Base-by-base conservation (phyloP, 35 echinoderm and acorn worm genomes). In the Anneissia japonica region DNA sequence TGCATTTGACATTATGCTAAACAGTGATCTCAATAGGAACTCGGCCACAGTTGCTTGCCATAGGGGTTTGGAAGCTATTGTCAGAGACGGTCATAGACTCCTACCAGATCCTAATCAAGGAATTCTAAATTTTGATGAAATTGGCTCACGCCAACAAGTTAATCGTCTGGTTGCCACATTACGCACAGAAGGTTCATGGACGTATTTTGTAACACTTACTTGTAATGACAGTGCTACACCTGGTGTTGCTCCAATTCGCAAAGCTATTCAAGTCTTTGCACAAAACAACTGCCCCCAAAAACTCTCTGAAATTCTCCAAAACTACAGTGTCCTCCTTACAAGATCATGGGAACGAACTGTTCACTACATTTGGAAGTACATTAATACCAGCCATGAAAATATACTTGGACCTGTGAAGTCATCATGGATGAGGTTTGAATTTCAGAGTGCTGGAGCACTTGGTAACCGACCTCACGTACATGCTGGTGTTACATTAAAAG, bases 31-130 rank as follows among this genome's bases (percentile, higher is more conserved):
- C 10, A 80, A 80, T 35, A 80, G 78, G 35, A 80, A 80, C 35
- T 80, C 78, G 78, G 78, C 78, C 28, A 80, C 10, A 80, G 26
- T 80, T 80, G 78, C 78, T 80, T 80, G 78, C 78, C 78, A 80
- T 35, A 2, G 78, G 12, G 78, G 78, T 32, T 80, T 80, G 26
- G 78, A 80, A 80, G 32, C 11, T 80, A 32, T 80, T 80, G 78
- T 80, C 7, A 80, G 78, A 80, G 78, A 80, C 35, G 31, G 78
- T 10, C 3, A 80, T 10, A 80, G 26, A 80, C 10, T 80, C 10
- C 78, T 34, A 80, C 78, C 78, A 36, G 78, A 80, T 9, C 10
- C 37, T 9, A 3, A 34, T 4, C 11, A 36, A 34, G 37, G 78
- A 31, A 11, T 80, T 10, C 78, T 80, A 10, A 31, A 80, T 7